phyloP scores from a whole-genome alignment of 2,888 invertebrate species.

The Eulithis prunata region DNA sequence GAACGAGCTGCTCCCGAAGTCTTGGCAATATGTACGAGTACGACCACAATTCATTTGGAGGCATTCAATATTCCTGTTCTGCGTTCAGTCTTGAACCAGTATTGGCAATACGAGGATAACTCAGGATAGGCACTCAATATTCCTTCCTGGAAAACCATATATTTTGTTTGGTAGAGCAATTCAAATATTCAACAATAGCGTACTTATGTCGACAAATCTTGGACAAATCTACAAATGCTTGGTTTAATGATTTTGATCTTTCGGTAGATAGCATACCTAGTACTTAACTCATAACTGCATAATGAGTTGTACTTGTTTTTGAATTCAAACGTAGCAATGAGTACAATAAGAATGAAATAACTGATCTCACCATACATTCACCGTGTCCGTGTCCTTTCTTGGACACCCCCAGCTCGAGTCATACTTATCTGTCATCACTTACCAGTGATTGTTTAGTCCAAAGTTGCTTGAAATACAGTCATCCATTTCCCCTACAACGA shows the following conservation, averaged over 20 bases:
- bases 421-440: neutral
- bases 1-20: conserved; percentile 13
- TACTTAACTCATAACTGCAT: too few relatives aligned
- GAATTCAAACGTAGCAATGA: neutral
- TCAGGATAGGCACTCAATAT: too few relatives aligned
- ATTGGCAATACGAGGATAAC: too few relatives aligned
- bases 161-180: too few relatives aligned
- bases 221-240: too few relatives aligned
- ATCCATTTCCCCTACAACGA: conserved; percentile 31
- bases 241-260: too few relatives aligned
- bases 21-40: neutral
- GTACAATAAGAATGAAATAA: neutral
- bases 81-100: too few relatives aligned
- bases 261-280: too few relatives aligned
- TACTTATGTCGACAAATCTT: too few relatives aligned
- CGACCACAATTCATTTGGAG: conserved; percentile 1
- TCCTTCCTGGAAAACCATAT: too few relatives aligned
- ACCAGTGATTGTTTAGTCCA: conserved; percentile 3
- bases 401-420: neutral
- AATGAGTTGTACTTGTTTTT: too few relatives aligned
- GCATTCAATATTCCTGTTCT: conserved; percentile 11
- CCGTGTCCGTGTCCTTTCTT: neutral
- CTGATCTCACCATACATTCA: neutral
- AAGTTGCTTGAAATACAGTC: conserved; percentile 4
- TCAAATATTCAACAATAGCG: too few relatives aligned